These are phyloP conservation scores for Morone saxatilis DNA, from an alignment of 2,113 vertebrate species.

Conservation along the genomic window DNA sequence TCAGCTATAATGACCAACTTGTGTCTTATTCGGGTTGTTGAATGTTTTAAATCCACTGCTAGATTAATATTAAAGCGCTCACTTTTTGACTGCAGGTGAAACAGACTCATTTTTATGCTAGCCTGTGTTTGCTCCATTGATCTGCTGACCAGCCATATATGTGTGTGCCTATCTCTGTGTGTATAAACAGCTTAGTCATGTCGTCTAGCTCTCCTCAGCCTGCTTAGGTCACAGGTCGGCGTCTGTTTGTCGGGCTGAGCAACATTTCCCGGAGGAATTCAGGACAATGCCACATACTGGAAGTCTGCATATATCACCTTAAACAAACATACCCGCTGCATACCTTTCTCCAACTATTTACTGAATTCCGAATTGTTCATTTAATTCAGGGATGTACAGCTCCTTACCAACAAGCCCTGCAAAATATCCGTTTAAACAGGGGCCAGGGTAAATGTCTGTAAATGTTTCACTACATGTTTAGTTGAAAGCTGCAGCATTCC, in stretches of 20 bases:
- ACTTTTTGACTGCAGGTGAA: background rate
- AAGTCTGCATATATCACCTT: slow-evolving; percentile 45
- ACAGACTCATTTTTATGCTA: background rate
- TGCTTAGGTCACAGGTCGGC: slow-evolving; percentile 60
- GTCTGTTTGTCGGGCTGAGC: slow-evolving; percentile 44
- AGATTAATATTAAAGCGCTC: background rate
- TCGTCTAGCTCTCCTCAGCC: background rate
- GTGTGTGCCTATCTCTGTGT: background rate
- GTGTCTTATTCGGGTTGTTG: background rate
- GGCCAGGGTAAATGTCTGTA: background rate
- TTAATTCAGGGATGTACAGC: background rate
- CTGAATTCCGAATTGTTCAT: background rate
- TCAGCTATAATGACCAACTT: background rate
- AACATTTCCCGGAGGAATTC: slow-evolving; percentile 44
- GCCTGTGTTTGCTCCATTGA: background rate
- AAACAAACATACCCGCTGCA: background rate
- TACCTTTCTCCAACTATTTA: background rate
- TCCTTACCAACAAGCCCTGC: too few relatives aligned
- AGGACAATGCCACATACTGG: slow-evolving; percentile 31
- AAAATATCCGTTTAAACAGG: background rate
- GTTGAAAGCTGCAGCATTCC: background rate
- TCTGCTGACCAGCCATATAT: background rate
- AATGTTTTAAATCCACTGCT: background rate
- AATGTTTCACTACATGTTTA: slow-evolving; percentile 4
- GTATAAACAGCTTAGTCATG: slow-evolving; percentile 17